A percentile compares a stretch with the other conserved stretches of the same genome.
Conservation (phyloP, 2,113 vertebrate species). For the Hippocampus abdominalis region DNA sequence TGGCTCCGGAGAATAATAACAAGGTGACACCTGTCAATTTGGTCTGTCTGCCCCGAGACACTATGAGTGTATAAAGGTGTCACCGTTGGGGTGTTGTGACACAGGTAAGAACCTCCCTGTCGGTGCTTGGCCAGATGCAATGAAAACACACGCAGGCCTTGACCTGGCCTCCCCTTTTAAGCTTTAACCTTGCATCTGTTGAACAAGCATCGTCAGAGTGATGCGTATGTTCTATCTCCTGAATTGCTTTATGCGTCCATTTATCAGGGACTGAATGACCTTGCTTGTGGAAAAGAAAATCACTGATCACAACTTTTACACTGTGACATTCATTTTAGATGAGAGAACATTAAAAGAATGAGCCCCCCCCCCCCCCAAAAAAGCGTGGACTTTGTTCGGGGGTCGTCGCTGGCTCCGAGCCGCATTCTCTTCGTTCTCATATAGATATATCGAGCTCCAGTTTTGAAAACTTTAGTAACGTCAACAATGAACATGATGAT, state of each 20-base stretch:
- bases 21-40: slow-evolving; percentile 64
- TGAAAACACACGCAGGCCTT: slow-evolving; percentile 20
- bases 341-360: background rate
- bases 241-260: background rate
- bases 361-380: background rate
- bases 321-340: background rate
- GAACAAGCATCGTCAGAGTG: background rate
- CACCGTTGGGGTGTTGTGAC: slow-evolving; percentile 26
- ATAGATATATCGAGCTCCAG: too few relatives aligned
- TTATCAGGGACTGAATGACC: background rate
- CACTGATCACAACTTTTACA: background rate
- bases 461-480: too few relatives aligned
- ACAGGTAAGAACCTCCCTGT: slow-evolving; percentile 20
- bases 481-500: too few relatives aligned
- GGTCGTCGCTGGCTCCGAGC: too few relatives aligned
- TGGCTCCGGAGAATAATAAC: slow-evolving; percentile 45
- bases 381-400: too few relatives aligned
- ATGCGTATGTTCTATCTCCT: too few relatives aligned
- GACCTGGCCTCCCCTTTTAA: slow-evolving; percentile 36
- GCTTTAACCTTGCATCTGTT: slow-evolving; percentile 28
- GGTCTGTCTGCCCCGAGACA: slow-evolving; percentile 23
- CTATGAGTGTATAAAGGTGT: slow-evolving; percentile 32
- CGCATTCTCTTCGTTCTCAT: too few relatives aligned
- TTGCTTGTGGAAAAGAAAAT: background rate
- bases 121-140: slow-evolving; percentile 19